Conservation (phyloP, 2,797 vertebrate species). For the Poecilia wingei region DNA sequence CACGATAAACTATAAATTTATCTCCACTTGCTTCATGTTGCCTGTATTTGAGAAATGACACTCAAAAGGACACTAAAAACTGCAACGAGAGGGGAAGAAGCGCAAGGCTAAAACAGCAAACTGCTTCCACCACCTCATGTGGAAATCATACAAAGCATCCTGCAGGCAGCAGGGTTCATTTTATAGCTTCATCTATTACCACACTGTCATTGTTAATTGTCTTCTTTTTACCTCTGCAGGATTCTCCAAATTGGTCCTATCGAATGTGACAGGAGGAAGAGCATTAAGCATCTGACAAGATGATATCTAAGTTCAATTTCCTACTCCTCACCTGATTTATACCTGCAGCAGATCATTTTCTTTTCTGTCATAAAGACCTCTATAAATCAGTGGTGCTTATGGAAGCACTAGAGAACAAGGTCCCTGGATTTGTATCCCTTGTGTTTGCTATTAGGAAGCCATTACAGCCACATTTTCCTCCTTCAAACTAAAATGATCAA, state of each 20-base stretch:
- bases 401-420: constrained; percentile 91
- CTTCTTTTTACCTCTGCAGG: constrained; percentile 99
- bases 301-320: constrained; percentile 99
- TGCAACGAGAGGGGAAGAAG: constrained; percentile 80
- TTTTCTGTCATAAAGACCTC: constrained; percentile 99
- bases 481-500: constrained; percentile 99
- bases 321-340: constrained; percentile 99
- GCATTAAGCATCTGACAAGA: constrained; percentile 99
- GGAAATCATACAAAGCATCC: constrained; percentile 99
- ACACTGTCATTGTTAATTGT: constrained; percentile 99
- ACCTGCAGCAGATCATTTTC: constrained; percentile 99
- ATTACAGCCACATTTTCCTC: constrained; percentile 99
- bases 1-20: constrained; percentile 7
- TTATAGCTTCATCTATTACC: constrained; percentile 99
- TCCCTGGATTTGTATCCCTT: constrained; percentile 95
- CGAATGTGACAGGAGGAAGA: constrained; percentile 99
- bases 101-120: constrained; percentile 88
- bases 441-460: constrained; percentile 99
- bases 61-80: constrained; percentile 50
- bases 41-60: constrained; percentile 13
- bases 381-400: constrained; percentile 99
- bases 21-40: constrained; percentile 19
- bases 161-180: constrained; percentile 96
- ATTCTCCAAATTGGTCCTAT: constrained; percentile 99
- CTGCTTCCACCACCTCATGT: constrained; percentile 94